Evolutionary conservation across 2,113 vertebrate genomes (phyloP).

Genomic region (Ceyx cyanopectus): DNA sequence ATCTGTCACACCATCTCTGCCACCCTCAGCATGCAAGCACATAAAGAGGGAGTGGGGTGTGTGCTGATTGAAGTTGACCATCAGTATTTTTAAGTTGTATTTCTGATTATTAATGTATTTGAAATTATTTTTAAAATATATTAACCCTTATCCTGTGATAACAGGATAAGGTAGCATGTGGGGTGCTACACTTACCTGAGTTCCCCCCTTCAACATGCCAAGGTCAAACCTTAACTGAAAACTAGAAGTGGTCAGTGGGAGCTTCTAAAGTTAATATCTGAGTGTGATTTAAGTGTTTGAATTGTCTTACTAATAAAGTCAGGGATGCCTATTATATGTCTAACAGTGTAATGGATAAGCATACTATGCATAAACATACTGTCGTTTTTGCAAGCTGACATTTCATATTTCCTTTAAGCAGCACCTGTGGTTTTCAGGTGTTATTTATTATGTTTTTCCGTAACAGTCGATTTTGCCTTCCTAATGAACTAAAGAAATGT

Average conservation of each 20-base stretch:
- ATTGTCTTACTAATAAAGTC: background rate
- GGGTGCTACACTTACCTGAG: background rate
- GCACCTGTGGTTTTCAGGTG: background rate
- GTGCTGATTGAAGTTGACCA: constrained; percentile 3
- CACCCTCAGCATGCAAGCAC: background rate
- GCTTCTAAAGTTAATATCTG: background rate
- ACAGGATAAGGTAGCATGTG: background rate
- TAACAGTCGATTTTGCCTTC: background rate
- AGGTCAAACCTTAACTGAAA: constrained; percentile 32
- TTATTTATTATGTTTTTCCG: background rate
- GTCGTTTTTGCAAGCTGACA: background rate
- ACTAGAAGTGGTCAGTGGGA: constrained; percentile 1
- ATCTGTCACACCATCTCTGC: background rate
- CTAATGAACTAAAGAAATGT: background rate
- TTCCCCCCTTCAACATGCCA: background rate
- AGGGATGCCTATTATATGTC: background rate
- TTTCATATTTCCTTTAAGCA: background rate
- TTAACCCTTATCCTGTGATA: background rate
- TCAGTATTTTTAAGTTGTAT: background rate
- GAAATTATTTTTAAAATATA: background rate
- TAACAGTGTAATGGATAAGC: constrained; percentile 29
- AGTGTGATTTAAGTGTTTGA: background rate
- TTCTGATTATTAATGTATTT: constrained; percentile 30
- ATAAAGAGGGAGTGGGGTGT: background rate
- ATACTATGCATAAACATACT: constrained; percentile 3